Percentiles rank a stretch among this genome's conserved stretches.
phyloP scores from a whole-genome alignment of 2,888 invertebrate genomes.

The Lasioglossum morio region DNA sequence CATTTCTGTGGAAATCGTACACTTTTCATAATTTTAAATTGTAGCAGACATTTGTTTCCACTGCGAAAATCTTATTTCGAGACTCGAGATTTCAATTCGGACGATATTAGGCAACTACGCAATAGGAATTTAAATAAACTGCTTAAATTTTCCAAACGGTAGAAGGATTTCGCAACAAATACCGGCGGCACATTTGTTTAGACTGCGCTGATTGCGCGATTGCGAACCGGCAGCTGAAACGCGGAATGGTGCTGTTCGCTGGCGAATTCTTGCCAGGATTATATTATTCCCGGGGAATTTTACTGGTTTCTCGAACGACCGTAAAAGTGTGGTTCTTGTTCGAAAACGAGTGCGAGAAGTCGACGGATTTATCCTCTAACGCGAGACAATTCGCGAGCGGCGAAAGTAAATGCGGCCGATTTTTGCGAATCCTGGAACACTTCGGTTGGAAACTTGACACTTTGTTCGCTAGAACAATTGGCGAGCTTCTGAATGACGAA shows the following conservation, averaged over 20 bases:
- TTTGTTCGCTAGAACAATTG: neutral
- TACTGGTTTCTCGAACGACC: neutral
- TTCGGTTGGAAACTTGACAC: neutral
- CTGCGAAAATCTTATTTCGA: too few relatives aligned
- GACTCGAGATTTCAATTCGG: neutral
- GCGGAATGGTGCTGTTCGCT: neutral
- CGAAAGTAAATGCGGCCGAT: neutral
- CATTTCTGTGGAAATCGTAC: neutral
- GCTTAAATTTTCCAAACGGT: conserved; percentile 42
- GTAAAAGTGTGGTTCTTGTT: neutral
- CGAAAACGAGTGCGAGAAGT: neutral
- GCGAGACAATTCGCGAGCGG: neutral
- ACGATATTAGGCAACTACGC: neutral
- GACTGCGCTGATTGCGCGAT: conserved; percentile 18
- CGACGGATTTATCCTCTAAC: neutral
- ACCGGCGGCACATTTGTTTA: conserved; percentile 36
- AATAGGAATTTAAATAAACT: neutral
- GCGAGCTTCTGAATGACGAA: neutral
- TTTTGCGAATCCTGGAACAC: neutral
- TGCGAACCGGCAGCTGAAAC: neutral
- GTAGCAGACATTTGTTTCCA: neutral
- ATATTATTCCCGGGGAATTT: conserved; percentile 5
- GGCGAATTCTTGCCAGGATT: neutral
- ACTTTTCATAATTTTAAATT: neutral
- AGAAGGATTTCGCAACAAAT: conserved; percentile 41